These are phyloP conservation scores for Oncorhynchus clarkii DNA, from an alignment of 2,113 vertebrate genomes.

Conservation along the genomic window DNA sequence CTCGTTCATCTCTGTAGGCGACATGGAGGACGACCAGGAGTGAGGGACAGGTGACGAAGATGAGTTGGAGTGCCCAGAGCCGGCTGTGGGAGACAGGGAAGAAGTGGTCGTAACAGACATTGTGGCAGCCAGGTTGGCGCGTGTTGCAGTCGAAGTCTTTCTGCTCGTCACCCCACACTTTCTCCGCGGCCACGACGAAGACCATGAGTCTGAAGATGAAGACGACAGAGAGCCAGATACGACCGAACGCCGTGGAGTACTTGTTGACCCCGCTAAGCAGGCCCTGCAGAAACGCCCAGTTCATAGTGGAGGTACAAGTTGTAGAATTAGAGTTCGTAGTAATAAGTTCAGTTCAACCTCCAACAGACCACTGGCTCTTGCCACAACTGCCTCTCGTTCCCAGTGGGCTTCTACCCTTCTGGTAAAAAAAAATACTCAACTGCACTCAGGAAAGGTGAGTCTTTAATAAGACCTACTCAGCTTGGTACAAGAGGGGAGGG, in stretches of 20 bases:
- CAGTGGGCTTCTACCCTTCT: not conserved
- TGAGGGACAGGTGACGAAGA: slow-evolving; percentile 90
- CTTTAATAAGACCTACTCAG: not conserved
- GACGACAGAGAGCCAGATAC: slow-evolving; percentile 88
- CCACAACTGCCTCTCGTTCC: too few species aligned
- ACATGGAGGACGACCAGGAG: slow-evolving; percentile 89
- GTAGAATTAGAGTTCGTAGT: not conserved
- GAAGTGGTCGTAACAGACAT: slow-evolving; percentile 87
- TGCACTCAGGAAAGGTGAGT: not conserved
- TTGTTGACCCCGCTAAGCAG: slow-evolving; percentile 86
- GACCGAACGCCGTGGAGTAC: slow-evolving; percentile 87
- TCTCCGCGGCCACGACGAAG: slow-evolving; percentile 84
- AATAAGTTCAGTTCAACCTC: not conserved
- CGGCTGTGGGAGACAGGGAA: slow-evolving; percentile 86
- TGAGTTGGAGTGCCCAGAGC: slow-evolving; percentile 93
- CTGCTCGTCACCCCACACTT: slow-evolving; percentile 87
- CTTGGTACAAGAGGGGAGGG: not conserved
- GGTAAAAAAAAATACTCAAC: not conserved
- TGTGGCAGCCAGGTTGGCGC: slow-evolving; percentile 84
- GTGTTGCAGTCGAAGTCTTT: slow-evolving; percentile 92
- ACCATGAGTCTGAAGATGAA: slow-evolving; percentile 91
- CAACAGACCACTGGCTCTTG: not conserved
- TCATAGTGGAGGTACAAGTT: slow-evolving; percentile 70
- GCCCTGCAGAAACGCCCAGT: slow-evolving; percentile 81
- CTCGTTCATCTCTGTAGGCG: slow-evolving; percentile 80